Conservation (phyloP, 2,797 vertebrate genomes). For the Pantherophis alleghaniensis region DNA sequence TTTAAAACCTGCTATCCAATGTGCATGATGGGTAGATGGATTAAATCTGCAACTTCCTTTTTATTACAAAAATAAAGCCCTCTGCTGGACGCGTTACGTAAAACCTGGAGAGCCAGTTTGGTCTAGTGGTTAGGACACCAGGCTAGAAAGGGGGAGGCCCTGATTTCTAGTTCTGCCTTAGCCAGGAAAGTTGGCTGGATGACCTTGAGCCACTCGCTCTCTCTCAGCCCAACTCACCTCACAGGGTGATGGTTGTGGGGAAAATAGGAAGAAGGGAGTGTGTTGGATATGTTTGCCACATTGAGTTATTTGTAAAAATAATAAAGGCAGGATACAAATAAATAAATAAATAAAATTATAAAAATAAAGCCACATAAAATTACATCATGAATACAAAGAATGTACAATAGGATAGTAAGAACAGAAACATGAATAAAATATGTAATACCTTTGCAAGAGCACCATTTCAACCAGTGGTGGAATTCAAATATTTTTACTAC, state of each 20-base stretch:
- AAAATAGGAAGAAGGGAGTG: neutral
- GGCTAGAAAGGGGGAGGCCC: neutral
- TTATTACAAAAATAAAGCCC: neutral
- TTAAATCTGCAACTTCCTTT: neutral
- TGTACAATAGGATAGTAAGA: neutral
- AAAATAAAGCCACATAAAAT: neutral
- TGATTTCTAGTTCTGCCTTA: neutral
- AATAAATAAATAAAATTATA: neutral
- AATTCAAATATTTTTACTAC: too few species aligned
- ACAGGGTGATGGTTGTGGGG: neutral
- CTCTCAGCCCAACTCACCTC: neutral
- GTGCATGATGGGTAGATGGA: neutral
- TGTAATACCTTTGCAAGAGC: neutral
- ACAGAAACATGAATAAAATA: neutral
- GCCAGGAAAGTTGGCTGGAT: neutral
- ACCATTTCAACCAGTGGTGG: neutral
- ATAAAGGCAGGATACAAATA: neutral
- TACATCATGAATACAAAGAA: neutral
- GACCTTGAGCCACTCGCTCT: neutral
- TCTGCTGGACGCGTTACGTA: neutral
- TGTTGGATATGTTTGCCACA: neutral
- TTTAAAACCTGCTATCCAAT: neutral
- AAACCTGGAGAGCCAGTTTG: neutral
- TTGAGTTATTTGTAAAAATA: neutral
- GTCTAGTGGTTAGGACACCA: neutral